Conservation (phyloP, 2,888 invertebrate species). For the Silvanus unidentatus region DNA sequence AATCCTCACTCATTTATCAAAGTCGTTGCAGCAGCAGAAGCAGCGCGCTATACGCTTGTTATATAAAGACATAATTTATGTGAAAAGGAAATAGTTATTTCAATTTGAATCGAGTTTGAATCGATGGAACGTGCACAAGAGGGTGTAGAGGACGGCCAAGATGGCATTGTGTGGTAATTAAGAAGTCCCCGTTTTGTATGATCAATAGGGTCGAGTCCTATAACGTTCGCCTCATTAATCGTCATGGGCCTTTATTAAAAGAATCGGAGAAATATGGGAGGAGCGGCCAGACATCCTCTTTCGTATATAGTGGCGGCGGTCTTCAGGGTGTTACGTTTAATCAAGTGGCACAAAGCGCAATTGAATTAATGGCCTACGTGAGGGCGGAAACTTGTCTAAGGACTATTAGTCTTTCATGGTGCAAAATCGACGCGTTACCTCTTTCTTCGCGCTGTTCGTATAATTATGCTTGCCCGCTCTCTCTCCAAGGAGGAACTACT, state of each 20-base stretch:
- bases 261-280: constrained; percentile 51
- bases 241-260: constrained; percentile 47
- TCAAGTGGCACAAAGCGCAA: constrained; percentile 40
- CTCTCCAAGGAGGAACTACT: too few species aligned
- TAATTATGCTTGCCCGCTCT: too few species aligned
- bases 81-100: constrained; percentile 44
- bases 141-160: constrained; percentile 19
- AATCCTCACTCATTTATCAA: constrained; percentile 44
- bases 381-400: constrained; percentile 43
- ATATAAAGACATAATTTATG: constrained; percentile 43
- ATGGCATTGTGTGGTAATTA: constrained; percentile 39
- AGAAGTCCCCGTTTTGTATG: constrained; percentile 36
- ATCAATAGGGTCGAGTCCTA: constrained; percentile 39
- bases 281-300: constrained; percentile 34
- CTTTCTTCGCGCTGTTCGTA: constrained; percentile 37
- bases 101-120: constrained; percentile 40
- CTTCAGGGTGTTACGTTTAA: constrained; percentile 40
- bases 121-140: constrained; percentile 41
- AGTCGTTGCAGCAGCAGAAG: constrained; percentile 26
- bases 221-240: constrained; percentile 46
- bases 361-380: constrained; percentile 44
- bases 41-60: constrained; percentile 35
- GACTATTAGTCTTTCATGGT: constrained; percentile 42
- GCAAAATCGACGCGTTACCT: constrained; percentile 43
- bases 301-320: constrained; percentile 24